Evolutionary conservation across 2,888 invertebrate species (phyloP), one percentile per base, ranked within the genome.

Genomic region (Ellobium chinense): DNA sequence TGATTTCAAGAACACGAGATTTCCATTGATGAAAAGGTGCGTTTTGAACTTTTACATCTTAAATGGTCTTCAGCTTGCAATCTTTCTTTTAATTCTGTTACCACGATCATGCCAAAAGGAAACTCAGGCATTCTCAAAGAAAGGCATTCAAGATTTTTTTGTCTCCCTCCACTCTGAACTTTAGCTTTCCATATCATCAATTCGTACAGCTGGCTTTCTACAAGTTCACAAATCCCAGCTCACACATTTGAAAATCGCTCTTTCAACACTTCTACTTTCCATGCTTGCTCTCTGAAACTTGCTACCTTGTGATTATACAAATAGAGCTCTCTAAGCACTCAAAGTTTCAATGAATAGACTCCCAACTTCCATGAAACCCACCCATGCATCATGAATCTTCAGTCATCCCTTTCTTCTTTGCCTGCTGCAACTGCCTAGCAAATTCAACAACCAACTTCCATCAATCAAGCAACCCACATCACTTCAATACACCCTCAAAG

Each of bases 401-500:
- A 27, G 68, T 34, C 31, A 56, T 27, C 9, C 70, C 14, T 21
- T 21, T 34, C 5, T n/a, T 37, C 1, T 36, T 46, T n/a, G 27
- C 27, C 12, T 2, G 21, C 2, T 12, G 31, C n/a, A 9, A 18
- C 72, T 36, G 18, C 18, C 18, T 12, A 7, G 7, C 7, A 46
- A 18, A 12, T 7, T 46, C 58, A 27, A n/a, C 24, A 65, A 14
- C 62, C n/a, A 54, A 34, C 24, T 0, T 29, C 24, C 65, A 76
- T 76, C 56, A 76, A 76, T 76, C 66, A 76, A 76, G 76, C 76
- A 76, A 66, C 76, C 66, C 76, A 54, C 74, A 12, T 60, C n/a
- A 7, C n/a, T n/a, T n/a, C n/a, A n/a, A n/a, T n/a, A n/a, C n/a
- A n/a, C n/a, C n/a, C n/a, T n/a, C 46, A 46, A 46, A 46, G 18